Conservation (phyloP, 2,797 vertebrate species). For the Oryzias sinensis region DNA sequence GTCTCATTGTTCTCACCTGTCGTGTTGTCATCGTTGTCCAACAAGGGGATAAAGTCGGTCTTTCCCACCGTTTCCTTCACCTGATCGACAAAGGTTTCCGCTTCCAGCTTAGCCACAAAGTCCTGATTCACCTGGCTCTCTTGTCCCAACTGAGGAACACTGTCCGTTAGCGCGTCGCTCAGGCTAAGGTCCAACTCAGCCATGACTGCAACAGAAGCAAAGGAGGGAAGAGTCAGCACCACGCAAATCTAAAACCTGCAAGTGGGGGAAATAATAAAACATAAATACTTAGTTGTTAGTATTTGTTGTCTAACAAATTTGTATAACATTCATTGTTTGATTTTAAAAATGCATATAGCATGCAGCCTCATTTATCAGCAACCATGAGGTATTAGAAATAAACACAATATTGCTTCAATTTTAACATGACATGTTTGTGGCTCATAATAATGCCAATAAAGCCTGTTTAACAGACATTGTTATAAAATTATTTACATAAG, state of each 20-base stretch:
- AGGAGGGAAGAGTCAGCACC: background rate
- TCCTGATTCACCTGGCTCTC: constrained; percentile 85
- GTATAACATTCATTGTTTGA: too few relatives aligned
- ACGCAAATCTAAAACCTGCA: background rate
- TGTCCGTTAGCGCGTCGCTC: constrained; percentile 88
- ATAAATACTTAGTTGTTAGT: too few relatives aligned
- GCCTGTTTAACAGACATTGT: background rate
- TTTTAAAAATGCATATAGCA: too few relatives aligned
- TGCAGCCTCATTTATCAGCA: too few relatives aligned
- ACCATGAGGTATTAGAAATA: too few relatives aligned
- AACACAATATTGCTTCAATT: too few relatives aligned
- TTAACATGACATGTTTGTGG: too few relatives aligned
- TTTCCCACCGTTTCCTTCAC: constrained; percentile 92
- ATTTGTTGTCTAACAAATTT: too few relatives aligned
- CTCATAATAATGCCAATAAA: background rate
- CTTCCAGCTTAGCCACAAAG: constrained; percentile 89
- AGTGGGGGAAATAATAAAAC: background rate
- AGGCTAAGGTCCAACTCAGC: constrained; percentile 88
- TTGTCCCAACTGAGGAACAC: constrained; percentile 72
- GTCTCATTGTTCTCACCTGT: constrained; percentile 49
- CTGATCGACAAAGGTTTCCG: constrained; percentile 87
- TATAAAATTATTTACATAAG: too few relatives aligned
- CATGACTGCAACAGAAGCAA: constrained; percentile 66
- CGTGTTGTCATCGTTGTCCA: constrained; percentile 81
- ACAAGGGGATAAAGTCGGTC: constrained; percentile 88